Evolutionary conservation across 2,113 vertebrate species (phyloP).

Genomic region (Rana temporaria): DNA sequence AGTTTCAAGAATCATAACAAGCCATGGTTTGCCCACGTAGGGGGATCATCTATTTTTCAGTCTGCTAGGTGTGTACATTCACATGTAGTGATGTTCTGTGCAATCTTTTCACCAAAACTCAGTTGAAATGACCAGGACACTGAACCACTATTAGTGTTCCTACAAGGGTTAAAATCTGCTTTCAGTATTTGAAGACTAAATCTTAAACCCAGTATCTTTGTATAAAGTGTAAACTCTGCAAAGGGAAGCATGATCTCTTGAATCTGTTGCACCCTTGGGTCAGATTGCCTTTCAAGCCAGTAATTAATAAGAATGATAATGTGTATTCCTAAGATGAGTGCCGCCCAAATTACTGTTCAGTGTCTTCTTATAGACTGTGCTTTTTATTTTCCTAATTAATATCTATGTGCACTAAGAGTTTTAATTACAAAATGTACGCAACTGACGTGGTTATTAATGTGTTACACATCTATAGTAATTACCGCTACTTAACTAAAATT

Average conservation of each 20-base stretch:
- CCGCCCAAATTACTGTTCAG: constrained; percentile 18
- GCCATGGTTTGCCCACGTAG: too few relatives aligned
- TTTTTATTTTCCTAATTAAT: constrained; percentile 44
- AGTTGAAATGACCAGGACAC: too few relatives aligned
- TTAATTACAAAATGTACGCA: constrained; percentile 26
- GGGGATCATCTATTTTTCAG: too few relatives aligned
- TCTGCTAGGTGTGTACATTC: too few relatives aligned
- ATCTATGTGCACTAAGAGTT: constrained; percentile 6
- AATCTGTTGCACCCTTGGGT: constrained; percentile 34
- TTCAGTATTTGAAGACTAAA: neutral
- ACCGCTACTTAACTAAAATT: neutral
- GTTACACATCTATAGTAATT: neutral
- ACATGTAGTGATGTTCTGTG: too few relatives aligned
- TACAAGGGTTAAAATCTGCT: neutral
- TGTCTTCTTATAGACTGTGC: neutral
- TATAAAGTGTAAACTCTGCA: constrained; percentile 1
- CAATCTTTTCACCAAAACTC: too few relatives aligned
- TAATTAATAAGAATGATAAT: constrained; percentile 48
- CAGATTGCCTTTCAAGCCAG: constrained; percentile 33
- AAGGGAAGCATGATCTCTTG: constrained; percentile 19
- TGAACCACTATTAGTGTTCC: too few relatives aligned
- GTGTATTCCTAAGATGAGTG: constrained; percentile 15
- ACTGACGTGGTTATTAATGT: neutral
- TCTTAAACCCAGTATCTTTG: neutral
- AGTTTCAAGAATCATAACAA: too few relatives aligned